These are phyloP conservation scores for Podocnemis expansa DNA, from an alignment of 2,113 vertebrate species.

Conservation along the genomic window DNA sequence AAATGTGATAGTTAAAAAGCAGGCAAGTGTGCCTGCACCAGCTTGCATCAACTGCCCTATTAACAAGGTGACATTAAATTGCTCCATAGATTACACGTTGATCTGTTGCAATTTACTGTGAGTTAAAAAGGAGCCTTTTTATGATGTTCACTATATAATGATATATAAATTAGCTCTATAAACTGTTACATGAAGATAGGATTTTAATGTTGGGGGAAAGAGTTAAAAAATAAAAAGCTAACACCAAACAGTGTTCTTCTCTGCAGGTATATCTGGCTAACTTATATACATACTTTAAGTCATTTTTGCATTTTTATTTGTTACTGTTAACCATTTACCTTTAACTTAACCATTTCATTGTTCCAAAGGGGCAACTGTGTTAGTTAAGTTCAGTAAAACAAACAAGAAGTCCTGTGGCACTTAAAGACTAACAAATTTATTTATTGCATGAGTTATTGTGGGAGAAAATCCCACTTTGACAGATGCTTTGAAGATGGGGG, in stretches of 20 bases:
- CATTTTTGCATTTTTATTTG: not conserved
- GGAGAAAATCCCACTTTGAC: too few species aligned
- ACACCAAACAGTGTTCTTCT: not conserved
- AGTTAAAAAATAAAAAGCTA: not conserved
- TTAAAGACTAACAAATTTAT: too few species aligned
- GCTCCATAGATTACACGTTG: not conserved
- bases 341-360: not conserved
- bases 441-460: too few species aligned
- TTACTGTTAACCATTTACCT: not conserved
- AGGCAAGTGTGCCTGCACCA: not conserved
- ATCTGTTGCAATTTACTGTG: not conserved
- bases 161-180: not conserved
- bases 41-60: not conserved
- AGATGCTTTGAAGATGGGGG: too few species aligned
- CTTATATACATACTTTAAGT: not conserved
- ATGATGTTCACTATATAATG: not conserved
- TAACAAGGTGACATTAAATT: not conserved
- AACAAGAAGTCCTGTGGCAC: too few species aligned
- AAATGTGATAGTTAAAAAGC: not conserved
- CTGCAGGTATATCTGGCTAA: not conserved
- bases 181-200: not conserved
- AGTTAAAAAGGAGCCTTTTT: not conserved
- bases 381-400: too few species aligned
- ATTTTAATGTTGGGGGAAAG: not conserved
- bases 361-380: fast-evolving